phyloP scores from a whole-genome alignment of 1,140 invertebrate genomes.

The Hesperophylax magnus region DNA sequence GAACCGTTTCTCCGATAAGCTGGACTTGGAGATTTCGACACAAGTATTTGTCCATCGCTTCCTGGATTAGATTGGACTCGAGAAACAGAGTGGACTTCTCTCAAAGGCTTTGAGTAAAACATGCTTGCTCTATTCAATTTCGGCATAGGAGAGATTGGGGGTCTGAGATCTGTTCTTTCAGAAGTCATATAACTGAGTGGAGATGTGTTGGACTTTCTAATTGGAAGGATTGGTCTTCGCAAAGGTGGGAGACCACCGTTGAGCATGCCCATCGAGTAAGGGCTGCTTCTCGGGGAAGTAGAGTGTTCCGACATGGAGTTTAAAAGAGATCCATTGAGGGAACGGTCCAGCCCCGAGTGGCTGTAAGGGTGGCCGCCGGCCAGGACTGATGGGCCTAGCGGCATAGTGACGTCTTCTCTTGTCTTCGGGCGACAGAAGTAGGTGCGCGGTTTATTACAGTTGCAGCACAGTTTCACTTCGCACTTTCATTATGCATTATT shows the following conservation, averaged over 20 bases:
- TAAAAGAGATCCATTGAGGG: slow-evolving; percentile 22
- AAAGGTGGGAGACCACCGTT: slow-evolving; percentile 6
- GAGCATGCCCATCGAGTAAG: not conserved
- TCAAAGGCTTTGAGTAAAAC: slow-evolving; percentile 66
- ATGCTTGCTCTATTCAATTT: not conserved
- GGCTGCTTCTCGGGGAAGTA: slow-evolving; percentile 14
- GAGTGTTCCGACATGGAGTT: slow-evolving; percentile 40
- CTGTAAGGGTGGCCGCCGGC: slow-evolving; percentile 24
- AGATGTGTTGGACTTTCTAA: slow-evolving; percentile 68
- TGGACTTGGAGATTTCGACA: slow-evolving; percentile 66
- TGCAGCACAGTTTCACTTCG: slow-evolving; percentile 28
- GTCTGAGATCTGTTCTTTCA: slow-evolving; percentile 42
- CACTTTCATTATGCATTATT: slow-evolving; percentile 12
- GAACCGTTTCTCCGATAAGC: slow-evolving; percentile 61
- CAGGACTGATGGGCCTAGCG: slow-evolving; percentile 50
- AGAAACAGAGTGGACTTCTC: slow-evolving; percentile 66
- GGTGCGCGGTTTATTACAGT: not conserved
- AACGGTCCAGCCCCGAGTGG: slow-evolving; percentile 5
- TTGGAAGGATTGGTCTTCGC: slow-evolving; percentile 64
- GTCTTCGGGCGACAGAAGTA: not conserved
- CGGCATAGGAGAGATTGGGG: slow-evolving; percentile 59
- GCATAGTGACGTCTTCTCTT: slow-evolving; percentile 31
- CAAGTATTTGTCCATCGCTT: slow-evolving; percentile 54
- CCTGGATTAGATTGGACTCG: slow-evolving; percentile 53
- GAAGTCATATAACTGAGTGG: slow-evolving; percentile 66